Conservation (phyloP, 2,113 vertebrate species). For the Pristiophorus japonicus region DNA sequence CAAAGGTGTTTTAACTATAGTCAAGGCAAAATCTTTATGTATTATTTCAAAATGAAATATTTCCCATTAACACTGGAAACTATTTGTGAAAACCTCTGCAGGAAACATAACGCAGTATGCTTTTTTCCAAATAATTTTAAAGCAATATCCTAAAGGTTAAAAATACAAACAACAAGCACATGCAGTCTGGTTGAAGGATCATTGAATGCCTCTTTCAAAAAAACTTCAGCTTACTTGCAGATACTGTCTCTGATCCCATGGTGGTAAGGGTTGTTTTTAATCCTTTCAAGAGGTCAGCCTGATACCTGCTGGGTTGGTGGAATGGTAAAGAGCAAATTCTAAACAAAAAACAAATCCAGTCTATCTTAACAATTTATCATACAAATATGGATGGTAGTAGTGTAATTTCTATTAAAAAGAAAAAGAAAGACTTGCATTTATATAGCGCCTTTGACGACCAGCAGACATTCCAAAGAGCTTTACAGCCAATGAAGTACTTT, state of each 20-base stretch:
- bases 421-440: no score
- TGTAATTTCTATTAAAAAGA: not conserved
- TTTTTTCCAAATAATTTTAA: not conserved
- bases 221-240: conserved; percentile 48
- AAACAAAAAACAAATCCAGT: not conserved
- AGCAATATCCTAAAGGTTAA: not conserved
- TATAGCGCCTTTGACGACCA: no score
- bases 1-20: not conserved
- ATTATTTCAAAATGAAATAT: not conserved
- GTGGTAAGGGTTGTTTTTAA: conserved; percentile 51
- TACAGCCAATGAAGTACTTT: no score
- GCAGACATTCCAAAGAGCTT: no score
- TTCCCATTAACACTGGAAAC: not conserved
- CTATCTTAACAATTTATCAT: not conserved
- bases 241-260: conserved; percentile 48
- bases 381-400: not conserved
- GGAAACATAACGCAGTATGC: not conserved
- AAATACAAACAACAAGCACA: not conserved
- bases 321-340: not conserved
- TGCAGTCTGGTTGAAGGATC: conserved; percentile 40
- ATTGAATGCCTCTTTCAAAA: not conserved
- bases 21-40: not conserved
- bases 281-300: conserved; percentile 64
- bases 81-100: not conserved
- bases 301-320: conserved; percentile 56